phyloP scores from a whole-genome alignment of 2,888 invertebrate species.

The Iselma pallidipennis region DNA sequence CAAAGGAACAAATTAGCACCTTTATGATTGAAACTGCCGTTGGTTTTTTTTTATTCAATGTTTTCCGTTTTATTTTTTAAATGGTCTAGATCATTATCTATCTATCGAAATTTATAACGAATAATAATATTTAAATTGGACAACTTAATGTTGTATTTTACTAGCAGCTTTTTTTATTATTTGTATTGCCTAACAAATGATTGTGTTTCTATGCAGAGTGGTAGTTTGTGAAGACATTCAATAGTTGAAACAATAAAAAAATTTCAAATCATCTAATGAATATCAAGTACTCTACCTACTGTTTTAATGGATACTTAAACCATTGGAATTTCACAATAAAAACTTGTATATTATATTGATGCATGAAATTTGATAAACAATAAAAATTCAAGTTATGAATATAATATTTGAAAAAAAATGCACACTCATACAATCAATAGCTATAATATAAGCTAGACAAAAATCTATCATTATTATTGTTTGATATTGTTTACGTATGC shows the following conservation, averaged over 20 bases:
- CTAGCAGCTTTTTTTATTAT: no score
- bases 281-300: background rate
- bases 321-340: slow-evolving; percentile 1
- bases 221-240: no score
- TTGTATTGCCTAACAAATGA: background rate
- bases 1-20: slow-evolving; percentile 2
- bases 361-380: background rate
- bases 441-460: background rate
- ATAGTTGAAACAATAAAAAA: background rate
- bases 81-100: no score
- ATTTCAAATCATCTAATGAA: background rate
- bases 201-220: background rate
- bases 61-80: no score
- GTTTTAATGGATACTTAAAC: background rate
- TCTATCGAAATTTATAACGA: no score
- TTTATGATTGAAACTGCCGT: no score
- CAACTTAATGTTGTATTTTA: no score
- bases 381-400: background rate
- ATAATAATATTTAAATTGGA: no score
- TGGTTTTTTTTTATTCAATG: background rate
- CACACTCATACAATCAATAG: background rate
- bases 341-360: background rate
- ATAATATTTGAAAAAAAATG: background rate
- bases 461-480: slow-evolving; percentile 8
- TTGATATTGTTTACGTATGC: slow-evolving; percentile 7